phyloP scores from a whole-genome alignment of 2,888 invertebrate species.

The Cactoblastis cactorum region DNA sequence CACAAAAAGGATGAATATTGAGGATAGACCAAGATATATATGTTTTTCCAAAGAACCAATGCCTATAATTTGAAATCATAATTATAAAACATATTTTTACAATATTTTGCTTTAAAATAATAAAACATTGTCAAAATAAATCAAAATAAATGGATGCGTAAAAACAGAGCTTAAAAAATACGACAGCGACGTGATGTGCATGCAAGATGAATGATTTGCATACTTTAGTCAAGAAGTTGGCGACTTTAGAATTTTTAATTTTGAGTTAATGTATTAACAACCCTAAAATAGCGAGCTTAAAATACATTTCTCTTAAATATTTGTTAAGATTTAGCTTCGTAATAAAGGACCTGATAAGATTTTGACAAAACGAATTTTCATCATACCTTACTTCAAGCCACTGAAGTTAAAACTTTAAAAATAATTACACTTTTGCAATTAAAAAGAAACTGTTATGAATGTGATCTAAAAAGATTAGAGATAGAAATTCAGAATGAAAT shows the following conservation, averaged over 20 bases:
- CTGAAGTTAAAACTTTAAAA: too few relatives aligned
- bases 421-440: too few relatives aligned
- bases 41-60: too few relatives aligned
- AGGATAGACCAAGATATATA: background rate
- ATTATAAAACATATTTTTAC: too few relatives aligned
- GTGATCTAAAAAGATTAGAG: too few relatives aligned
- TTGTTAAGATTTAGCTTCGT: background rate
- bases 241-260: constrained; percentile 9
- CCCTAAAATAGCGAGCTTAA: background rate
- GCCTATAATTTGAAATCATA: background rate
- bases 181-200: background rate
- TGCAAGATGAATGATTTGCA: constrained; percentile 1
- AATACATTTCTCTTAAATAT: background rate
- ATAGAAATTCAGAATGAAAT: too few relatives aligned
- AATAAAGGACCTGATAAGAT: background rate
- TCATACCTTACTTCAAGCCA: too few relatives aligned
- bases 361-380: background rate
- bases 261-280: background rate
- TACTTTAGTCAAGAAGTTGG: background rate
- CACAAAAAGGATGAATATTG: background rate
- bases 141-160: constrained; percentile 1
- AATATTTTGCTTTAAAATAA: too few relatives aligned
- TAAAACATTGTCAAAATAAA: background rate
- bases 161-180: constrained; percentile 2
- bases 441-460: too few relatives aligned